Evolutionary conservation across 2,797 vertebrate genomes (phyloP), one percentile per base, ranked within the genome.

Genomic region (Falco naumanni): DNA sequence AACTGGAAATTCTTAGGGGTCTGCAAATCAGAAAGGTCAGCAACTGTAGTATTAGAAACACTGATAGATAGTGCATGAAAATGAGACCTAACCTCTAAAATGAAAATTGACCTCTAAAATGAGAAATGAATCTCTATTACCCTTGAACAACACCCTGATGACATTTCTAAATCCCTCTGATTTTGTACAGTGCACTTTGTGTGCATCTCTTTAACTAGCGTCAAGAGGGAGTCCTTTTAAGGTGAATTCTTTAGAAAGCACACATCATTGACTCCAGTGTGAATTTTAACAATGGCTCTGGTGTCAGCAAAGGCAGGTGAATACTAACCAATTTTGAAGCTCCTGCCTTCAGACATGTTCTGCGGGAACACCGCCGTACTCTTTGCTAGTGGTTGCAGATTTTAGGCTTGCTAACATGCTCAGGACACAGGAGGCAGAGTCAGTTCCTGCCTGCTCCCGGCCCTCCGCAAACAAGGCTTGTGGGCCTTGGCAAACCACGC

Each of bases 11-110:
- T 96, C 94, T 75, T 94, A 39, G 80, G 90, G 89, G 60, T 85
- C 91, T 96, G 94, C 94, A 94, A 96, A 95, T 96, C 91, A 92
- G 82, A 75, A 87, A 94, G 96, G 95, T 97, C 96, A 96, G 84
- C 2, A 45, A 71, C 75, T 81, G 82, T 28, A 34, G 87, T 47
- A 34, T 83, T 91, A 89, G 95, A 84, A 96, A 71, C 93, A 65
- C 90, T 94, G 95, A 94, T 68, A 95, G 94, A 95, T 92, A 96
- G 88, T 72, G 92, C 96, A 95, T 95, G 93, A 90, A 83, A 96
- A 96, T 95, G 92, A 96, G 92, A 57, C 86, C 91, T 94, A 50
- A 94, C 93, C 95, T 94, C 90, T 66, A 4, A 26, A 90, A 86
- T 85, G 92, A 87, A 79, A 92, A 84, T 34, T 93, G 95, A 95